Percentiles rank a stretch among this genome's conserved stretches.
phyloP scores from a whole-genome alignment of 2,888 invertebrate species.

The Boloria euphrosyne region DNA sequence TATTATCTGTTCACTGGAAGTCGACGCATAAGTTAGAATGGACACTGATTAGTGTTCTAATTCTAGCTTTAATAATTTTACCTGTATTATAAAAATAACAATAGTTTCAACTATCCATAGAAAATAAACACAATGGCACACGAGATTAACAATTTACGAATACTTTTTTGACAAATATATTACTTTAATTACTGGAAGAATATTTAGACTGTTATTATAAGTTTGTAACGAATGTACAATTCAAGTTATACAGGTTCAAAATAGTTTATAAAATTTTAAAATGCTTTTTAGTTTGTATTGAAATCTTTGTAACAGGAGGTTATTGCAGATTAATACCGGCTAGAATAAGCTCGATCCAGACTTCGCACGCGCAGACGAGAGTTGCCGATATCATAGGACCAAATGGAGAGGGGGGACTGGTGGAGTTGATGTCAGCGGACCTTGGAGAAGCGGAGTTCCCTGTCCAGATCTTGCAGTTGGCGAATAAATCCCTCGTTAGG shows the following conservation, averaged over 20 bases:
- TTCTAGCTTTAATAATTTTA: constrained; percentile 41
- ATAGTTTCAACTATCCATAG: constrained; percentile 43
- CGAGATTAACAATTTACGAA: constrained; percentile 44
- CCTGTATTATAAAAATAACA: constrained; percentile 51
- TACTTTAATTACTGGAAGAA: constrained; percentile 17
- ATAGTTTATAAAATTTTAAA: constrained; percentile 23
- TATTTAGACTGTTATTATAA: constrained; percentile 8
- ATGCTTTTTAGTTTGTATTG: constrained; percentile 25
- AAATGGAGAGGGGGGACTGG: constrained; percentile 53
- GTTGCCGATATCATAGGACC: constrained; percentile 51
- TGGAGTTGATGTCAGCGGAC: constrained; percentile 72
- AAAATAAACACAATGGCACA: constrained; percentile 64
- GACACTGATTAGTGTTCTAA: constrained; percentile 45
- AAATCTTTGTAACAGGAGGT: constrained; percentile 22
- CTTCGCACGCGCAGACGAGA: constrained; percentile 62
- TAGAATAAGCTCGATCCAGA: constrained; percentile 62
- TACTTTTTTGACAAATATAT: constrained; percentile 24
- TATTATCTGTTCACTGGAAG: constrained; percentile 35
- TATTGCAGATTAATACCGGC: constrained; percentile 43
- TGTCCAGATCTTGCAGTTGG: constrained; percentile 87
- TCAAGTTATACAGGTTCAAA: constrained; percentile 20
- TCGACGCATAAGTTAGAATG: constrained; percentile 27
- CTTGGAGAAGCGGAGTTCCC: constrained; percentile 81
- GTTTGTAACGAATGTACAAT: constrained; percentile 16
- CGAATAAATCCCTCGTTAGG: constrained; percentile 92